Conservation (phyloP, 1,140 invertebrate genomes). For the Macrostomum lignano region DNA sequence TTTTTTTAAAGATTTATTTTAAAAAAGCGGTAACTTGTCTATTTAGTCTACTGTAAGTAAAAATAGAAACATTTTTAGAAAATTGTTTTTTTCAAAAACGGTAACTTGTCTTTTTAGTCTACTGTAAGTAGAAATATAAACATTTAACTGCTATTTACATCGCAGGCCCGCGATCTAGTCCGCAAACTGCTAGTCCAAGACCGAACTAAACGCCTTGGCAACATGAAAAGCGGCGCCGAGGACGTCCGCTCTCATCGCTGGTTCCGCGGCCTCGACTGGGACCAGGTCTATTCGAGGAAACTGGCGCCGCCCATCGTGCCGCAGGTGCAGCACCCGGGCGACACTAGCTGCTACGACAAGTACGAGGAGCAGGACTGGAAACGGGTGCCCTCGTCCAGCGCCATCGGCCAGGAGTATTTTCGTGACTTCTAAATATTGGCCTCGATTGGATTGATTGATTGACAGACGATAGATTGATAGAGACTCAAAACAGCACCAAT, state of each 20-base stretch:
- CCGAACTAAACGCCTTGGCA: slow-evolving; percentile 61
- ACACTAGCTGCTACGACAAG: slow-evolving; percentile 76
- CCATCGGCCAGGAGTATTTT: slow-evolving; percentile 51
- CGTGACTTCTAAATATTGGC: slow-evolving; percentile 61
- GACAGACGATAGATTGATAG: too few species aligned
- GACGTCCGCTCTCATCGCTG: slow-evolving; percentile 74
- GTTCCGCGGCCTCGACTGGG: slow-evolving; percentile 72
- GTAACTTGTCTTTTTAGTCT: background rate
- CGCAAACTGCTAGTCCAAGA: slow-evolving; percentile 71
- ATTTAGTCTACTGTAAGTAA: too few species aligned
- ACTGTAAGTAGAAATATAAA: background rate
- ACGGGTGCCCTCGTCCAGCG: slow-evolving; percentile 39
- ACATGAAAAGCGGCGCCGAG: slow-evolving; percentile 53
- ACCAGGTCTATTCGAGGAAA: slow-evolving; percentile 48
- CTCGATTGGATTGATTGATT: too few species aligned
- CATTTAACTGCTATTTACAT: background rate
- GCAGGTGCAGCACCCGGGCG: slow-evolving; percentile 55
- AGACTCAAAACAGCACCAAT: too few species aligned
- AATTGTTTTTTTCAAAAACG: background rate
- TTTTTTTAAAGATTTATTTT: too few species aligned
- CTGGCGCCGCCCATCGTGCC: slow-evolving; percentile 64
- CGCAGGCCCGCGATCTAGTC: slow-evolving; percentile 38
- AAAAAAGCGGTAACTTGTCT: too few species aligned
- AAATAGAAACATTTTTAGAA: background rate
- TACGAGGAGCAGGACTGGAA: slow-evolving; percentile 71